Conservation (phyloP, 2,888 invertebrate genomes). For the Himalopsyche anomala region DNA sequence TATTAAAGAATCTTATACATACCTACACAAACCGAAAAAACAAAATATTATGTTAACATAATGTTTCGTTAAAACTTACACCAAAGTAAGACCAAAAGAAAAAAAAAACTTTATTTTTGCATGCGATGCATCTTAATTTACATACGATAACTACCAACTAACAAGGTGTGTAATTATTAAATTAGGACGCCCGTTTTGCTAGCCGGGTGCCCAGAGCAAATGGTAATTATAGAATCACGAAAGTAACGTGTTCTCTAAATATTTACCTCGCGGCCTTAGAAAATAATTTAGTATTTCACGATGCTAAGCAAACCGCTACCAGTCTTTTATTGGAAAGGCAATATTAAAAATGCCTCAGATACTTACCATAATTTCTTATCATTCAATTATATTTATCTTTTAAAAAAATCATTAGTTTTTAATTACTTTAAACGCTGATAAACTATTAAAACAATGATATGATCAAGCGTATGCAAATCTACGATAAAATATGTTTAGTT, state of each 20-base stretch:
- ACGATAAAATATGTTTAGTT: too few species aligned
- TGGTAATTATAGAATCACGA: slow-evolving; percentile 55
- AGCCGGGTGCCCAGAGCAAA: slow-evolving; percentile 25
- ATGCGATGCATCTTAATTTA: slow-evolving; percentile 3
- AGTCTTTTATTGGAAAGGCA: slow-evolving; percentile 11
- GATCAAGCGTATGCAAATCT: too few species aligned
- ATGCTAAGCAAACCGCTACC: slow-evolving; percentile 34
- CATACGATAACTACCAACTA: slow-evolving; percentile 4
- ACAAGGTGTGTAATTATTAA: slow-evolving; percentile 15
- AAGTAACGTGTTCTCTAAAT: slow-evolving; percentile 46
- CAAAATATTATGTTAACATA: too few species aligned
- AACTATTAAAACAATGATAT: too few species aligned
- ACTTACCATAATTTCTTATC: slow-evolving; percentile 2
- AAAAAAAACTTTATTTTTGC: not conserved
- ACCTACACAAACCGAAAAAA: too few species aligned
- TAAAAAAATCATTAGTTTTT: too few species aligned
- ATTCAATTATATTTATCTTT: too few species aligned
- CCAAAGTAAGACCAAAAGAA: too few species aligned
- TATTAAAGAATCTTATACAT: too few species aligned
- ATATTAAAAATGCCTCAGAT: slow-evolving; percentile 6
- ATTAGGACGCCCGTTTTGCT: slow-evolving; percentile 8
- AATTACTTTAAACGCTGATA: too few species aligned
- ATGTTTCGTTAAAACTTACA: too few species aligned
- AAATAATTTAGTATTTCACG: slow-evolving; percentile 35
- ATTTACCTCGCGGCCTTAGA: slow-evolving; percentile 42